These are phyloP conservation scores for Pomatorhinus ruficollis DNA, from an alignment of 2,113 vertebrate genomes.

Conservation along the genomic window DNA sequence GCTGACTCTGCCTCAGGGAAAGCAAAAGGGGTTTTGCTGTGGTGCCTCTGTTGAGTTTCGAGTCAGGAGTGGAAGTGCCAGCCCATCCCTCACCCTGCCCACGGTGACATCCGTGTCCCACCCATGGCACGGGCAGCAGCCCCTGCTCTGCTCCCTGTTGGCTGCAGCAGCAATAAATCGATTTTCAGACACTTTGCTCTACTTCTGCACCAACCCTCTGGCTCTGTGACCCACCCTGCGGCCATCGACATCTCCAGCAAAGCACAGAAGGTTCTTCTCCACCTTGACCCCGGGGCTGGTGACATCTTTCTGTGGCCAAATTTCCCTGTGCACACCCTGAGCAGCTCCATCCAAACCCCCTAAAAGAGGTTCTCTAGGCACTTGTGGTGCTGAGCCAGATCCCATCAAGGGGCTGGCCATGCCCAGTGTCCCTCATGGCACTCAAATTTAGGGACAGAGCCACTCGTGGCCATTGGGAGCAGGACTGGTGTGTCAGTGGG, in stretches of 20 bases:
- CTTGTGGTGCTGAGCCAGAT: neutral
- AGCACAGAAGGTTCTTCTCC: neutral
- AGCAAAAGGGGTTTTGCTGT: accelerated
- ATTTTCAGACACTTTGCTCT: neutral
- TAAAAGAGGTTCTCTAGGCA: neutral
- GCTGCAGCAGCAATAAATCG: neutral
- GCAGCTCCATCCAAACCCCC: neutral
- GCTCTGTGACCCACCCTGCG: neutral
- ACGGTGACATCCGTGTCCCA: accelerated
- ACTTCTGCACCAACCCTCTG: neutral
- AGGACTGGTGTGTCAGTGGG: neutral
- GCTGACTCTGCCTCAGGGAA: neutral
- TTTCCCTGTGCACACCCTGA: neutral
- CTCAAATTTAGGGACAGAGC: neutral
- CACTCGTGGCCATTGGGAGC: accelerated
- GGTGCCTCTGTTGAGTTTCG: accelerated
- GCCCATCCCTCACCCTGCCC: neutral
- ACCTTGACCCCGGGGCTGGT: accelerated
- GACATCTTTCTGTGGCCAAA: neutral
- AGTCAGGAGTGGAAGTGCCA: neutral
- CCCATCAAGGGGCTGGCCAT: neutral
- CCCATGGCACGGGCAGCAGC: accelerated
- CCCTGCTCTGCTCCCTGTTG: neutral
- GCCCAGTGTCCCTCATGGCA: neutral
- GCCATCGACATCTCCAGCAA: accelerated